phyloP scores from a whole-genome alignment of 2,888 invertebrate species.

The Melinaea menophilus region DNA sequence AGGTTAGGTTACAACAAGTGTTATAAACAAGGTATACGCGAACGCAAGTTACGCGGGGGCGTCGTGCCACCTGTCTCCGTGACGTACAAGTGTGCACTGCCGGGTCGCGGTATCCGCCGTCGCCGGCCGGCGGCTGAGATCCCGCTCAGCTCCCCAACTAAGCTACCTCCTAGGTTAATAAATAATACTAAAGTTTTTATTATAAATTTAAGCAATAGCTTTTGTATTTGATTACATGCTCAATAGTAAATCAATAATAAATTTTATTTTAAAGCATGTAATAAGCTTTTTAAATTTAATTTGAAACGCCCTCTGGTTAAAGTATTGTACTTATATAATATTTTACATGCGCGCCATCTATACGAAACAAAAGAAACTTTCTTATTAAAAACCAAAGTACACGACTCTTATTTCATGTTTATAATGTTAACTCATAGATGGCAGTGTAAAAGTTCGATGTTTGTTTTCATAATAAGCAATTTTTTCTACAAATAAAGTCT shows the following conservation, averaged over 20 bases:
- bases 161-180: slow-evolving; percentile 30
- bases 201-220: slow-evolving; percentile 10
- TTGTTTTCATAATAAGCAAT: background rate
- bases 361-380: background rate
- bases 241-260: background rate
- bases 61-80: slow-evolving; percentile 67
- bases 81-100: slow-evolving; percentile 71
- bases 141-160: slow-evolving; percentile 46
- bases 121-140: slow-evolving; percentile 46
- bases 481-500: background rate
- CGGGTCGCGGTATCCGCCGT: slow-evolving; percentile 37
- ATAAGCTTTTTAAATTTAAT: background rate
- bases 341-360: background rate
- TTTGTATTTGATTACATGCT: background rate
- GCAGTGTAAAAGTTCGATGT: background rate
- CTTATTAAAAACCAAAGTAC: background rate
- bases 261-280: background rate
- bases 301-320: slow-evolving; percentile 1
- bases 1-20: slow-evolving; percentile 57
- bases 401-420: background rate
- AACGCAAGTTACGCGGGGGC: slow-evolving; percentile 52
- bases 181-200: slow-evolving; percentile 15
- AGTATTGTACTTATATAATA: background rate
- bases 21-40: slow-evolving; percentile 67
- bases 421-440: background rate